Evolutionary conservation across 1,140 invertebrate species (phyloP).

Genomic region (Leptinotarsa undecemlineata): DNA sequence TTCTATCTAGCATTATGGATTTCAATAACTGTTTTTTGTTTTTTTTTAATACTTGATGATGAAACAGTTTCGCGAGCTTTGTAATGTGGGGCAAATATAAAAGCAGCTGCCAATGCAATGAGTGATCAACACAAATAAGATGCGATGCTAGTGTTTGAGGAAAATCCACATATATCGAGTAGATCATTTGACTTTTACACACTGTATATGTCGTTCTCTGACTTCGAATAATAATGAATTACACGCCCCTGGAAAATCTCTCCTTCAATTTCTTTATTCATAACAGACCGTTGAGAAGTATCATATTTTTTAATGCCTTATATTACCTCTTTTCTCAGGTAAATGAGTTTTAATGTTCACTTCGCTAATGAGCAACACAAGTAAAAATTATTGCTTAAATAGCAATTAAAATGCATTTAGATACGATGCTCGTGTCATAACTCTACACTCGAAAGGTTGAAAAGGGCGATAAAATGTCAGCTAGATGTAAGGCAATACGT

Average conservation of each 20-base stretch:
- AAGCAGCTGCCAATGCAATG: too few species aligned
- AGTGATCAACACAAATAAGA: too few species aligned
- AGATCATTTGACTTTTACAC: too few species aligned
- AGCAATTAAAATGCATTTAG: conserved; percentile 27
- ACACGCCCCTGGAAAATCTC: background rate
- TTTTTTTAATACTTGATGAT: too few species aligned
- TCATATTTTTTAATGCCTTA: conserved; percentile 22
- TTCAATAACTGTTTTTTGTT: too few species aligned
- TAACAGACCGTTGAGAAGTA: conserved; percentile 12
- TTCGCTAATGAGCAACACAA: conserved; percentile 27
- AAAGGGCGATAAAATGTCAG: conserved; percentile 6
- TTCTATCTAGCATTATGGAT: too few species aligned
- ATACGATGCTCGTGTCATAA: conserved; percentile 23
- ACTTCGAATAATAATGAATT: too few species aligned
- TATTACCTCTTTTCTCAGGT: conserved; percentile 29
- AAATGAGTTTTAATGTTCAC: conserved; percentile 28
- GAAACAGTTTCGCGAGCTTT: too few species aligned
- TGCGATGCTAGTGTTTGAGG: too few species aligned
- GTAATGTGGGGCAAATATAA: too few species aligned
- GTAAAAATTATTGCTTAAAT: conserved; percentile 28
- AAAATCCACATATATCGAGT: too few species aligned
- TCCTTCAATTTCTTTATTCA: conserved; percentile 23
- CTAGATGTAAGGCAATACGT: background rate
- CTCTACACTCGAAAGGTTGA: background rate
- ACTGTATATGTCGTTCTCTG: too few species aligned